Evolutionary conservation across 2,888 invertebrate species (phyloP).

Genomic region (Meteorus cinctellus): DNA sequence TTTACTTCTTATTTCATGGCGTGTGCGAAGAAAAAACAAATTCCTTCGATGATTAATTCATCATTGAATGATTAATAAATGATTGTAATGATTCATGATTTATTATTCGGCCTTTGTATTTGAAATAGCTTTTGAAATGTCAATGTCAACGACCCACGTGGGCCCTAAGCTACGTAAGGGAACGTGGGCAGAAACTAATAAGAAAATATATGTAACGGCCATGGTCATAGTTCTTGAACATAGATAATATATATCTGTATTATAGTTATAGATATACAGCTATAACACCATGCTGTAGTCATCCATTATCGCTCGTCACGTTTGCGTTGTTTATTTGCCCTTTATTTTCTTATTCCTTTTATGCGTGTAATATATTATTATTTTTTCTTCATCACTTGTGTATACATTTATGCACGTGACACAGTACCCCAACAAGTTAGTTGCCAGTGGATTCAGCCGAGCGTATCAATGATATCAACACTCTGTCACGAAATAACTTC

Average conservation of each 20-base stretch:
- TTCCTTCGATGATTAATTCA: background rate
- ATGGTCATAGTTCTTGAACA: slow-evolving; percentile 18
- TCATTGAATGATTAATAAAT: background rate
- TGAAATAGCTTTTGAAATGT: slow-evolving; percentile 43
- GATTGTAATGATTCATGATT: slow-evolving; percentile 20
- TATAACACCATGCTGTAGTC: slow-evolving; percentile 17
- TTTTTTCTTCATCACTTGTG: slow-evolving; percentile 9
- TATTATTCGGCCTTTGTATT: slow-evolving; percentile 25
- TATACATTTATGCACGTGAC: background rate
- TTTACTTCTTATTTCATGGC: background rate
- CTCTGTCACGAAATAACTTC: slow-evolving; percentile 27
- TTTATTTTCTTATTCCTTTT: slow-evolving; percentile 4
- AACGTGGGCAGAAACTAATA: slow-evolving; percentile 63
- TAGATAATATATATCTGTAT: slow-evolving; percentile 3
- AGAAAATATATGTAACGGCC: slow-evolving; percentile 54
- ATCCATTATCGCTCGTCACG: slow-evolving; percentile 42
- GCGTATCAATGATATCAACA: slow-evolving; percentile 35
- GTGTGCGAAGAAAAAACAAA: background rate
- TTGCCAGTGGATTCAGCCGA: slow-evolving; percentile 16
- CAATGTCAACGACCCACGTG: slow-evolving; percentile 64
- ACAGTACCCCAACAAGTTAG: slow-evolving; percentile 18
- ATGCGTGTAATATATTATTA: slow-evolving; percentile 10
- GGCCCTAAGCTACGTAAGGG: slow-evolving; percentile 46
- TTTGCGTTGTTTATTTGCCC: slow-evolving; percentile 4
- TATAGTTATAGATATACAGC: background rate